Base-by-base conservation (phyloP, 2,888 invertebrate genomes). In the Polyommatus iphigenia region DNA sequence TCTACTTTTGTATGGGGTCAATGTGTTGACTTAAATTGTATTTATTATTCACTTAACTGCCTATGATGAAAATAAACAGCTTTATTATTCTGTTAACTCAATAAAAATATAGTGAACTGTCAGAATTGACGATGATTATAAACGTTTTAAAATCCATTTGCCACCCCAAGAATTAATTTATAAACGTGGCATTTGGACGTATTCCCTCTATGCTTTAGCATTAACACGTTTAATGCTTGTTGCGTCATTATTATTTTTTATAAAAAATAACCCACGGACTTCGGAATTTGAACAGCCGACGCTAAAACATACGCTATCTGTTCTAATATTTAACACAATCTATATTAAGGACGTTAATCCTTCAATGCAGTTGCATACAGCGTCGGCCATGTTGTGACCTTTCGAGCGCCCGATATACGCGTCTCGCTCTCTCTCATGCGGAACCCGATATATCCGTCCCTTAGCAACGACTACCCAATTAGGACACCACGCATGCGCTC, bases 401-500 rank as follows among this genome's bases (percentile, higher is more conserved):
- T 86, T 86, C 84, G 83, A 86, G 83, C 84, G 83, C 82, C 84
- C 83, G 85, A 81, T 85, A 84, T 82, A 82, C 78, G 82, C 80
- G 76, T 90, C 92, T 83, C 87, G 81, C 76, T 91, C 84, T 29
- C 80, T 79, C 87, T 41, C 79, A 82, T 80, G 54, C 76, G 62
- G 80, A 81, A 81, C 79, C 80, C 80, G 79, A 85, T 90, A 81
- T 79, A 36, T 77, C 83, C 83, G 80, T 91, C 91, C 87, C 87
- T 81, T 77, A 77, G 81, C 81, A 79, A 81, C 84, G 83, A 83
- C 87, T 85, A 86, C 82, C 84, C 87, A 93, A 93, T 91, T 93
- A 90, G 91, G 91, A 87, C 91, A 90, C 88, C 90, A 90, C 94
- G 94, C 94, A 94, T 94, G 94, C 94, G 94, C 88, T 85, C 83